phyloP scores from a whole-genome alignment of 2,113 vertebrate genomes.

The Asarcornis scutulata region DNA sequence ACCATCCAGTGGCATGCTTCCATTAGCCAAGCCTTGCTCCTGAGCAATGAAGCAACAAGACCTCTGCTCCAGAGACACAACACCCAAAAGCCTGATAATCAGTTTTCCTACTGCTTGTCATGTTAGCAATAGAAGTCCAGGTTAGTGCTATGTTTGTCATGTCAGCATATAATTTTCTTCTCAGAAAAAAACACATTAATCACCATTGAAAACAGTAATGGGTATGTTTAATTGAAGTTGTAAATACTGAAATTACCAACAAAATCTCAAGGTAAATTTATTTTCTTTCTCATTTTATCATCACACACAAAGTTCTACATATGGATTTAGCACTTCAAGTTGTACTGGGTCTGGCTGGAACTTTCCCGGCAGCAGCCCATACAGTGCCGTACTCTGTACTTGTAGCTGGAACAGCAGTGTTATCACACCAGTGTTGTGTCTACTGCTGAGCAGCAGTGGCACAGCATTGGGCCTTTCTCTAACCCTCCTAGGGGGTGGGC shows the following conservation, averaged over 20 bases:
- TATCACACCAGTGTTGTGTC: too few species aligned
- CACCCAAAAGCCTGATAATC: fast-evolving
- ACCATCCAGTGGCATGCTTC: neutral
- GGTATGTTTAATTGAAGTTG: neutral
- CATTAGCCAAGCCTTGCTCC: neutral
- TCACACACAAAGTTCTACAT: neutral
- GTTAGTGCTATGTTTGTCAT: neutral
- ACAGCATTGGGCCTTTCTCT: too few species aligned
- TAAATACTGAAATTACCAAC: neutral
- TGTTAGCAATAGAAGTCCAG: neutral
- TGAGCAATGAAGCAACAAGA: neutral
- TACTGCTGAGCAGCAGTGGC: too few species aligned
- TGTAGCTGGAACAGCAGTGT: too few species aligned
- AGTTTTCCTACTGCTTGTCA: neutral
- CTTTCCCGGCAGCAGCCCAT: too few species aligned
- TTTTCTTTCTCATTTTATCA: constrained; percentile 4
- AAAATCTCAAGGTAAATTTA: constrained; percentile 1
- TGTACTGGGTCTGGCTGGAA: too few species aligned
- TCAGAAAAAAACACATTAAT: neutral
- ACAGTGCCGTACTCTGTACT: too few species aligned
- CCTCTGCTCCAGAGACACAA: neutral
- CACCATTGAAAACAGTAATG: neutral
- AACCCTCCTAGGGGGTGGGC: too few species aligned
- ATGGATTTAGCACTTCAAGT: neutral
- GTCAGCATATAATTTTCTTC: neutral